These are phyloP conservation scores for Enhydra lutris DNA, from an alignment of 2,113 vertebrate genomes.

Conservation along the genomic window DNA sequence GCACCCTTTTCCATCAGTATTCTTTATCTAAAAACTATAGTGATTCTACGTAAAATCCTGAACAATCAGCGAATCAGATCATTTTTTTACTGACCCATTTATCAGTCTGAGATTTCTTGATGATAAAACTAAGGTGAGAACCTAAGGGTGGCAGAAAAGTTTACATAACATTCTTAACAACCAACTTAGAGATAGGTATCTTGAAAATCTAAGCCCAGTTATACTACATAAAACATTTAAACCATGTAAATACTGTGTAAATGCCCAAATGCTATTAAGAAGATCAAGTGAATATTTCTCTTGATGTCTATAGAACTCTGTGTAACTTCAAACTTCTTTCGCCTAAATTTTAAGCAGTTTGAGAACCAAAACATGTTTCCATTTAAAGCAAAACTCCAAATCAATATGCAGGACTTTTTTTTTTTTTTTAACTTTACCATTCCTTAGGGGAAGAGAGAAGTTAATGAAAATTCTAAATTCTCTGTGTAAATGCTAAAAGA, in stretches of 20 bases:
- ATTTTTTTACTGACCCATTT: slow-evolving; percentile 6
- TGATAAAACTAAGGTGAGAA: slow-evolving; percentile 7
- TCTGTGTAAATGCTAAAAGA: slow-evolving; percentile 25
- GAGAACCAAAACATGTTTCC: background rate
- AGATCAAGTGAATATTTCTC: background rate
- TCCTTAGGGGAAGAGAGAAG: slow-evolving; percentile 48
- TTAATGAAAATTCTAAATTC: slow-evolving; percentile 67
- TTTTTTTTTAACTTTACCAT: background rate
- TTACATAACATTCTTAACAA: background rate
- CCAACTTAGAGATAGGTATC: background rate
- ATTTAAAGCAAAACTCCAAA: slow-evolving; percentile 51
- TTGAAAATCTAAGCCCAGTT: slow-evolving; percentile 5
- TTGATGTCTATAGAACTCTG: background rate
- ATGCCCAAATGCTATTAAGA: background rate
- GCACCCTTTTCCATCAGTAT: background rate
- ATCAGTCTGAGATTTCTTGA: background rate
- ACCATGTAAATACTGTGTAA: background rate
- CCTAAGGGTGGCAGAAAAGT: background rate
- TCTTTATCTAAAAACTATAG: background rate
- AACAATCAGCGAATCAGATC: background rate
- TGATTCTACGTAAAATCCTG: background rate
- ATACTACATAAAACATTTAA: background rate
- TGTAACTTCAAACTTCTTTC: slow-evolving; percentile 14
- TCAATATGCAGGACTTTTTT: background rate
- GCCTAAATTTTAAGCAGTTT: slow-evolving; percentile 11